Base-by-base conservation (phyloP, 2,797 vertebrate species). In the Gymnothorax reevesii region DNA sequence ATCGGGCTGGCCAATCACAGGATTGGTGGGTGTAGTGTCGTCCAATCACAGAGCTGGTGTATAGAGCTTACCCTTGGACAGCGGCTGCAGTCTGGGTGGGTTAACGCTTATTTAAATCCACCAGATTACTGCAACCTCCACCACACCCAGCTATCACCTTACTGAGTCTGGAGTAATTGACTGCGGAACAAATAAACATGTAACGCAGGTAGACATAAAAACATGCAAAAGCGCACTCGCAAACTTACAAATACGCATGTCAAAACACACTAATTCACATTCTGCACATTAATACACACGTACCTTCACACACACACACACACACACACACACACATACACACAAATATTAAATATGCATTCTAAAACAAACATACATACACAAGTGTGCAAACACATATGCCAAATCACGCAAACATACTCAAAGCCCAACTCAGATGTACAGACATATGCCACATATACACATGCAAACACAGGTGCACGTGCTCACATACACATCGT, bases 51-150 rank as follows among this genome's bases (percentile, higher is more conserved):
- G 10, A 10, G 57, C 57, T 60, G 57, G 6, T 60, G 17, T 60
- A 60, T 60, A 60, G 10, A 15, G 57, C 57, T 15, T 12, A 60
- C 8, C n/a, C n/a, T 93, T 89, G 90, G 92, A 93, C 91, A 91
- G 89, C 86, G 60, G 92, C 92, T 90, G 90, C 57, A 71, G 89
- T 90, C 91, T 93, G 95, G 95, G 95, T 94, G 94, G 93, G 94
- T 92, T 93, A 92, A 92, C 92, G 91, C 92, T 89, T 89, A 93
- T 91, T 92, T 95, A 95, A 96, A 95, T 94, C 94, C 92, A 92
- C 84, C 89, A 95, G 96, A 96, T 96, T 95, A 96, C 89, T 89
- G 80, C 88, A 89, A 88, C 87, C 88, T 89, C 86, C 79, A 93
- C 94, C 93, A 92, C 95, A 94, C 96, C 95, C 95, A 90, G 88